Evolutionary conservation across 2,113 vertebrate species (phyloP), one percentile per base, ranked within the genome.

Genomic region (Mesoclemmys tuberculata): DNA sequence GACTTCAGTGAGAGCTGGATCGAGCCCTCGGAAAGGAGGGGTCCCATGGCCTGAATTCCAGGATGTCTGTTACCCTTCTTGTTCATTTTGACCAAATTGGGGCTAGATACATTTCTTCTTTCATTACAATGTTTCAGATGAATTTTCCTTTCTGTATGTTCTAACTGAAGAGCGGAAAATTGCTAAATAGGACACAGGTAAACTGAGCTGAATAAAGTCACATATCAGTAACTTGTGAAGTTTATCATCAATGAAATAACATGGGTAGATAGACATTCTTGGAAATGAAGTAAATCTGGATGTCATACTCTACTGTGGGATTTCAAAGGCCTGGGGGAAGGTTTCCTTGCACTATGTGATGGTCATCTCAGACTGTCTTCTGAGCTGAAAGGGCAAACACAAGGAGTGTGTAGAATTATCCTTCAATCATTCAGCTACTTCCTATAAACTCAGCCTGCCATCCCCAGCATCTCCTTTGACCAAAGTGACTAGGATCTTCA

Each of bases 41-140:
- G 91, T 93, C 90, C 80, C 56, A 61, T 78, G 95, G 95, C 90
- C 84, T 84, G 78, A 75, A 78, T 95, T 95, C 95, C 95, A 96
- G 87, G 87, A 80, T 94, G 95, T 95, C 96, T 95, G 93, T 90
- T 96, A 90, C 96, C 96, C 95, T 96, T 90, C 94, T 96, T 95
- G 95, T 92, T 93, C 96, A 96, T 95, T 96, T 74, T 94, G 94
- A 94, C 94, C 83, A 91, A 95, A 83, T n/a, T 92, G 95, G 91
- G 92, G 92, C 93, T 80, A 95, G 95, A 95, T 88, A 95, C 56
- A 94, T 95, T 96, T 96, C 94, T 95, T 95, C 92, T 89, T 94
- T 84, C 90, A 86, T 54, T 84, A 91, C 94, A 96, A 97, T 91
- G 93, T 89, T 94, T 3, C 51, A 90, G 96, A 82, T 94, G 78